Evolutionary conservation across 2,113 vertebrate genomes (phyloP).

Genomic region (Chionodraco myersi): DNA sequence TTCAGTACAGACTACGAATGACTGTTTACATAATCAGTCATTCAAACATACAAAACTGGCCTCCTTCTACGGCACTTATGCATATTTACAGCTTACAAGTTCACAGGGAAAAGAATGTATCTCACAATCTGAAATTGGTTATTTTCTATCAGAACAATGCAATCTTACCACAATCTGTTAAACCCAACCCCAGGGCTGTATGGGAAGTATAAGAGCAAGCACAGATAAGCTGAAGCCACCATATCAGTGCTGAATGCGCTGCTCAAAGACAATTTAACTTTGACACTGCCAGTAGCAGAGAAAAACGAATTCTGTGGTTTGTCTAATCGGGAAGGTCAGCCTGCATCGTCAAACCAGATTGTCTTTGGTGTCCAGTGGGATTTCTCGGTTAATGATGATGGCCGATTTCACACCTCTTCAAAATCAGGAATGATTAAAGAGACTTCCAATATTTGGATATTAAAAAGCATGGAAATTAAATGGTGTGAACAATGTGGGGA

Average conservation of each 20-base stretch:
- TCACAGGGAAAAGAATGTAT: background rate
- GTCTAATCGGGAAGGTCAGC: constrained; percentile 45
- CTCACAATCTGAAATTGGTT: background rate
- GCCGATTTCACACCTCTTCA: constrained; percentile 29
- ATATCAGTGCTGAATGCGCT: constrained; percentile 1
- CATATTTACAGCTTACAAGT: background rate
- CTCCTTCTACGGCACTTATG: background rate
- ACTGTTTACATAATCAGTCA: constrained; percentile 15
- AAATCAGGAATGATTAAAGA: constrained; percentile 19
- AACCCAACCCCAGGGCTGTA: background rate
- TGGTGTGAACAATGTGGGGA: background rate
- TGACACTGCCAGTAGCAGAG: background rate
- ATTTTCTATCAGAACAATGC: background rate
- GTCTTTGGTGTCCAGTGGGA: constrained; percentile 33
- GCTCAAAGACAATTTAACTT: constrained; percentile 37
- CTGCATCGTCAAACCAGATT: constrained; percentile 42
- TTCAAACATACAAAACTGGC: background rate
- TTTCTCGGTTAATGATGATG: constrained; percentile 37
- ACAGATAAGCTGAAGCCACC: constrained; percentile 20
- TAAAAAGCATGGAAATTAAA: constrained; percentile 1
- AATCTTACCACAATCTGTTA: background rate
- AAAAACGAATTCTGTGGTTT: constrained; percentile 21
- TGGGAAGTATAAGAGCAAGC: background rate
- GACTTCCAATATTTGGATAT: constrained; percentile 1
- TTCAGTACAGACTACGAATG: constrained; percentile 35